A percentile compares a stretch with the other conserved stretches of the same genome.
These are phyloP conservation scores for Scleropages formosus DNA, from an alignment of 2,797 vertebrate species.

Conservation along the genomic window DNA sequence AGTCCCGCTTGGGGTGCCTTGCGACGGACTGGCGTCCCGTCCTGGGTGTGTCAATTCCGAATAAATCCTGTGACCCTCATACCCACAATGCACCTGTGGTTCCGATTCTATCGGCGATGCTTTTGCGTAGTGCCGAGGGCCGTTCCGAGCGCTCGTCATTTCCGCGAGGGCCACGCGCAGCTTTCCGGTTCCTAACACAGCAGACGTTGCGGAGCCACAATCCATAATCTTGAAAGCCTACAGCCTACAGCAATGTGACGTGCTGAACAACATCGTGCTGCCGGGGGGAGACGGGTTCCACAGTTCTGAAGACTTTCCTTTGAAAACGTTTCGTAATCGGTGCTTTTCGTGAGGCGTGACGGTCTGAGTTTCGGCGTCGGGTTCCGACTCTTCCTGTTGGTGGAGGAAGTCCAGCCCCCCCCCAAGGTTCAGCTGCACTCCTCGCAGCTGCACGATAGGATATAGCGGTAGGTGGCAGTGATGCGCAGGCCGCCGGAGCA, in stretches of 20 bases:
- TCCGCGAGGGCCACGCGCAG: not conserved
- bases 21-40: too few relatives aligned
- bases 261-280: not conserved
- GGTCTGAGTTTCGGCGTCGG: constrained; percentile 22
- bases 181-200: not conserved
- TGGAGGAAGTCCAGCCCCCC: constrained; percentile 7
- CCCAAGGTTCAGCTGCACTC: constrained; percentile 80
- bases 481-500: constrained; percentile 87
- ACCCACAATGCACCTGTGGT: not conserved
- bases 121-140: not conserved
- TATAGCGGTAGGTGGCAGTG: constrained; percentile 95
- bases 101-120: not conserved
- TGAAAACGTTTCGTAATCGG: constrained; percentile 31
- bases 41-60: too few relatives aligned
- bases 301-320: constrained; percentile 22
- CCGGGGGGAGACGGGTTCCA: not conserved
- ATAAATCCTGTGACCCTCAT: not conserved
- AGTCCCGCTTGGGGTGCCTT: too few relatives aligned
- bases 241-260: constrained; percentile 10
- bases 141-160: not conserved
- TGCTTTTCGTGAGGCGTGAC: too few relatives aligned
- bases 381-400: constrained; percentile 28
- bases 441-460: constrained; percentile 93
- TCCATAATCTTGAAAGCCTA: constrained; percentile 4
- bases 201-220: not conserved